A percentile compares a stretch with the other conserved stretches of the same genome.
Conservation (phyloP, 2,888 invertebrate genomes). For the Neoascia interrupta region DNA sequence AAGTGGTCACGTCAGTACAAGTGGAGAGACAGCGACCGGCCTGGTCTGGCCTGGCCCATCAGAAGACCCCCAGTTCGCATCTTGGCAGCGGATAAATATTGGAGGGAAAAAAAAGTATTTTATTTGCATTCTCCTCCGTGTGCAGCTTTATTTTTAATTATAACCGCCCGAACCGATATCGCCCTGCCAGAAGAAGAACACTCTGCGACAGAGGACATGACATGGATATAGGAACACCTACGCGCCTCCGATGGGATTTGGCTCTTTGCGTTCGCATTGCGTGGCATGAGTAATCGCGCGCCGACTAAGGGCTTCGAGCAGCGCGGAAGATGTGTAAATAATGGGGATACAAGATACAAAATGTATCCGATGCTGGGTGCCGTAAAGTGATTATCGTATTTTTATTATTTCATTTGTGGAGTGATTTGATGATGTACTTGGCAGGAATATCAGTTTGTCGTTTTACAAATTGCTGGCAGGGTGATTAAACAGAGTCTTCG, state of each 20-base stretch:
- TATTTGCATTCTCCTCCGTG: conserved; percentile 67
- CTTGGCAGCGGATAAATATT: conserved; percentile 35
- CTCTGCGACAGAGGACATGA: no score
- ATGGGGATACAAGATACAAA: conserved; percentile 47
- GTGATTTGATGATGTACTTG: conserved; percentile 58
- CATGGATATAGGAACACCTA: conserved; percentile 35
- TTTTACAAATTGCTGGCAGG: conserved; percentile 62
- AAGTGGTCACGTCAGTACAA: conserved; percentile 65
- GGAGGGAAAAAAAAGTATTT: conserved; percentile 52
- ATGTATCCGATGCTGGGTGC: conserved; percentile 47
- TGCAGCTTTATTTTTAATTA: conserved; percentile 53
- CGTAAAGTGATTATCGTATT: conserved; percentile 43
- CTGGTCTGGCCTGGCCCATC: no score
- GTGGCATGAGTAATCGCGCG: conserved; percentile 48
- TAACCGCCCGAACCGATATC: conserved; percentile 26
- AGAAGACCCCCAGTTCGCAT: no score
- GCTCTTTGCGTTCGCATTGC: conserved; percentile 8
- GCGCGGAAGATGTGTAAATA: conserved; percentile 60
- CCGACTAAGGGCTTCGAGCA: no score
- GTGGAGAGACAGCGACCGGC: neutral
- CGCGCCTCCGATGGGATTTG: no score
- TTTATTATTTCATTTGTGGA: conserved; percentile 19
- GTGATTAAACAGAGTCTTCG: no score
- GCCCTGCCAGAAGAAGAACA: conserved; percentile 11
- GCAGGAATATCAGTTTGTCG: conserved; percentile 57